These are phyloP conservation scores for Tetramorium simillimum DNA, from an alignment of 1,140 invertebrate genomes.

Conservation along the genomic window DNA sequence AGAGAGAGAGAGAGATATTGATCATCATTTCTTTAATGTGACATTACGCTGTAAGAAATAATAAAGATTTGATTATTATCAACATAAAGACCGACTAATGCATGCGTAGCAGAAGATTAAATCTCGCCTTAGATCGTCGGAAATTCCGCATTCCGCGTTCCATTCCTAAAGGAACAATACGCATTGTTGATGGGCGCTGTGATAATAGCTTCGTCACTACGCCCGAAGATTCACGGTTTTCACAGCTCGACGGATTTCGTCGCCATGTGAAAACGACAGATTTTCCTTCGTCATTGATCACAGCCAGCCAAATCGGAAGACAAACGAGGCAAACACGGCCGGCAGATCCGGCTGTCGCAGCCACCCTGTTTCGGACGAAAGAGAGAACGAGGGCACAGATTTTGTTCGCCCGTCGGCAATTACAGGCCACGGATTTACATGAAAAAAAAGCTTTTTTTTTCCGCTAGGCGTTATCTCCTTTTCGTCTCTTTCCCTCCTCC, in stretches of 20 bases:
- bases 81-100: neutral
- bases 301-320: constrained; percentile 46
- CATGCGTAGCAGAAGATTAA: neutral
- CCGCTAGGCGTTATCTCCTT: constrained; percentile 21
- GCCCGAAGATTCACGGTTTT: constrained; percentile 13
- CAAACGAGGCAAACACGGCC: constrained; percentile 56
- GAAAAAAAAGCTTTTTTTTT: constrained; percentile 63
- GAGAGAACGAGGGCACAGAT: constrained; percentile 11
- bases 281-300: constrained; percentile 55
- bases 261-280: constrained; percentile 50
- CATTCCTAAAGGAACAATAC: constrained; percentile 2
- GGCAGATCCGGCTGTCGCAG: constrained; percentile 46
- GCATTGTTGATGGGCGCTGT: neutral
- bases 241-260: constrained; percentile 29
- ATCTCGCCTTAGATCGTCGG: neutral
- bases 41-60: neutral
- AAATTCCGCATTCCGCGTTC: neutral
- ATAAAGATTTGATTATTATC: neutral
- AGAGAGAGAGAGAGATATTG: neutral
- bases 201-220: neutral
- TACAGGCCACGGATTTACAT: constrained; percentile 68
- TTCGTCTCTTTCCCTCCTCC: neutral
- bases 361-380: constrained; percentile 25
- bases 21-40: neutral
- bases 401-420: constrained; percentile 49